Base-by-base conservation (phyloP, 2,113 vertebrate genomes). In the Picathartes gymnocephalus region DNA sequence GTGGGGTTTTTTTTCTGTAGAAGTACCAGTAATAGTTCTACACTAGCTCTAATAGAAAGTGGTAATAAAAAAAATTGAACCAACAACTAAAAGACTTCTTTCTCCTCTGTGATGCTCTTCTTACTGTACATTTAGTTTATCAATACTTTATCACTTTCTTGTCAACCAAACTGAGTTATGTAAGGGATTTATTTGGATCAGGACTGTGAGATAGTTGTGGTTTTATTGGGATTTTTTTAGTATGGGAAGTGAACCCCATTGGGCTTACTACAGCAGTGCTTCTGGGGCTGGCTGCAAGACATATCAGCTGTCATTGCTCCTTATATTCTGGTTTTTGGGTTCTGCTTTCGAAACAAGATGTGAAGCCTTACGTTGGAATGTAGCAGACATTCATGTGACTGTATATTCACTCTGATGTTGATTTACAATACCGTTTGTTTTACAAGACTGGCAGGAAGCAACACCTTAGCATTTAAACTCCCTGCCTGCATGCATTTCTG, bases 11-110 rank as follows among this genome's bases (percentile, higher is more conserved):
- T 76, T 39, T 65, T 71, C 54, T 80, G 24, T 33, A 37, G 28
- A 79, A 60, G 33, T 30, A 47, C 7, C 18, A 54, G 22, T 42
- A 66, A 35, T 48, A 64, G 60, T 90, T 90, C 39, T 78, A 90
- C 28, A 65, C 19, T 39, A 77, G 14, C 21, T 90, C 19, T 72
- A 8, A 47, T 40, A 40, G 20, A 57, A 78, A n/a, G 5, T 17
- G 7, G 3, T 44, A 39, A 76, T 45, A 9, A 74, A 56, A 86
- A 45, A 23, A 0, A 0, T 2, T 2, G 2, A 58, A 58, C 20
- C 66, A 60, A 50, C 30, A n/a, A 60, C 15, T 9, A 18, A 70
- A 81, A 50, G 12, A 7, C 3, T 24, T 47, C 13, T 53, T 57
- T 72, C 39, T 72, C 54, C 28, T 78, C 27, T 73, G 10, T 56